Evolutionary conservation across 2,113 vertebrate genomes (phyloP), one percentile per base, ranked within the genome.

Genomic region (Periophthalmus modestus): DNA sequence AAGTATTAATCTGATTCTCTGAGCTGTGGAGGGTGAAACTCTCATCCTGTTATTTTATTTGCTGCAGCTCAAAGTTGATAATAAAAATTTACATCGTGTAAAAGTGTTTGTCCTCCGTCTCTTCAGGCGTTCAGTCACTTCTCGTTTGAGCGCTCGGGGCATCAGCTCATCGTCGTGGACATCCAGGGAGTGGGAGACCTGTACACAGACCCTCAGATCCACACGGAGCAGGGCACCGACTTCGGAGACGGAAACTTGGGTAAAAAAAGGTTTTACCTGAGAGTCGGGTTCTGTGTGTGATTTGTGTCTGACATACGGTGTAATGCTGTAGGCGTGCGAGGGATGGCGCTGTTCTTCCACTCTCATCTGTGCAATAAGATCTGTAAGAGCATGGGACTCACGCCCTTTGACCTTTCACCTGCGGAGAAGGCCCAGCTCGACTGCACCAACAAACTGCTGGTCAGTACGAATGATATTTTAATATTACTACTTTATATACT

Each of bases 151-250:
- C 96, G 97, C 21, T 99, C 98, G 0, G 97, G 95, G 68, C 98
- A 99, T 87, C 97, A 99, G 57, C 94, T 99, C 84, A 97, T 99
- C 10, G 94, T 99, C 62, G 98, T 99, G 55, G 98, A 99, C 89
- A 97, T 99, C 90, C 98, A 99, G 78, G 98, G 97, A 11, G 98
- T 99, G 0, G 98, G 98, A 1, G 98, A 99, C 82, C 95, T 99
- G 58, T 99, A 99, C 91, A 99, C 98, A 0, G 98, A 99, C 85
- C 98, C 98, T 54, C 98, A 99, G 92, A 98, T 99, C 90, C 98
- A 99, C 89, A 98, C 98, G 0, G 95, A 96, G 73, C 91, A 84
- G 0, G 97, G 97, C 61, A 94, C 95, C 0, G 97, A 99, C 91
- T 99, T 96, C 66, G 98, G 98, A 83, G 97, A 99, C 13, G 98